Evolutionary conservation across 2,888 invertebrate genomes (phyloP).

Genomic region (Syritta pipiens): DNA sequence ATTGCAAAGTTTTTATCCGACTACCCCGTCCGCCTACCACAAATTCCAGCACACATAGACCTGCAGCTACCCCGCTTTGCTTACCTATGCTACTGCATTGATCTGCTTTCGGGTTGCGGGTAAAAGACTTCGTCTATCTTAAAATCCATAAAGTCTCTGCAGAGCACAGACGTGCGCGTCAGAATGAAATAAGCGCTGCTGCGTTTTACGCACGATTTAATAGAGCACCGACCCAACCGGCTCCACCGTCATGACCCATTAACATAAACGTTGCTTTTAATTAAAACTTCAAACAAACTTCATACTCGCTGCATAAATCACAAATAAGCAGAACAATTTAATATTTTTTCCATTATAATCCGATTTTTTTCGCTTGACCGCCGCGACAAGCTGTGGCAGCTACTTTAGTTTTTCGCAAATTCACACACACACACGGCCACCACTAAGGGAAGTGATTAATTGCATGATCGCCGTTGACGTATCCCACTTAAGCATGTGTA

Average conservation of each 20-base stretch:
- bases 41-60: too few species aligned
- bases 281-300: constrained; percentile 20
- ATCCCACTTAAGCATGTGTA: constrained; percentile 14
- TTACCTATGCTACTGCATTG: too few species aligned
- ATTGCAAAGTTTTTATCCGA: too few species aligned
- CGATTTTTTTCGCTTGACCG: constrained; percentile 16
- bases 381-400: not conserved
- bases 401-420: not conserved
- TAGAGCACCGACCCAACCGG: not conserved
- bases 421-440: not conserved
- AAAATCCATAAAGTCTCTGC: too few species aligned
- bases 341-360: constrained; percentile 6
- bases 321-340: not conserved
- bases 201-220: not conserved
- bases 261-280: constrained; percentile 13
- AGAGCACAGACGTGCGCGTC: too few species aligned
- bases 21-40: too few species aligned
- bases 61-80: too few species aligned
- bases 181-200: too few species aligned
- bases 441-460: constrained; percentile 42
- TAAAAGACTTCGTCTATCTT: too few species aligned
- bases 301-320: not conserved
- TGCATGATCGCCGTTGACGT: constrained; percentile 30
- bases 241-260: not conserved
- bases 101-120: too few species aligned